phyloP scores from a whole-genome alignment of 2,113 vertebrate genomes.

The Thymallus thymallus region DNA sequence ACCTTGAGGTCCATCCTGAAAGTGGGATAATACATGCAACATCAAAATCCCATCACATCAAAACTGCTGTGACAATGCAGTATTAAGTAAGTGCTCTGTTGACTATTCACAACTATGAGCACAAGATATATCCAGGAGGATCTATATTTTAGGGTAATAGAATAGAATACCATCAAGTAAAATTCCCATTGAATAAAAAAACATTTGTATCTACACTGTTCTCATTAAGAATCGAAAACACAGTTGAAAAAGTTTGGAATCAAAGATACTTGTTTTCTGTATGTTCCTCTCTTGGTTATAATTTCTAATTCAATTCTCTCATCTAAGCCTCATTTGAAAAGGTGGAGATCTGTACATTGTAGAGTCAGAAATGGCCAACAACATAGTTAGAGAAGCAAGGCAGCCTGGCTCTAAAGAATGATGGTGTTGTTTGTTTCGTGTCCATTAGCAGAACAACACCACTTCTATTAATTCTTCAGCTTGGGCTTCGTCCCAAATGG shows the following conservation, averaged over 20 bases:
- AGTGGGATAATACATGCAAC: conserved; percentile 11
- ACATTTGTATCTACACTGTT: conserved; percentile 1
- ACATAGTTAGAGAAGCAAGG: conserved; percentile 40
- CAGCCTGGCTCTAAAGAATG: conserved; percentile 67
- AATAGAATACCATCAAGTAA: too few relatives aligned
- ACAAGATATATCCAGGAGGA: conserved; percentile 44
- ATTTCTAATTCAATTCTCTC: conserved; percentile 77
- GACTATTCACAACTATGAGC: conserved; percentile 15
- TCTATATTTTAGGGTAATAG: too few relatives aligned
- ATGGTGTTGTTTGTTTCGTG: conserved; percentile 77
- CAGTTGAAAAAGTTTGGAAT: conserved; percentile 42
- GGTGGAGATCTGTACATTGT: conserved; percentile 66
- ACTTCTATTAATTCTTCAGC: conserved; percentile 83
- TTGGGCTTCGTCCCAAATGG: too few relatives aligned
- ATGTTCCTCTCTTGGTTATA: conserved; percentile 57
- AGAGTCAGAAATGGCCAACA: conserved; percentile 69
- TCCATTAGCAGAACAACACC: conserved; percentile 77
- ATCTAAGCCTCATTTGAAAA: conserved; percentile 74
- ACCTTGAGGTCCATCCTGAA: conserved; percentile 29
- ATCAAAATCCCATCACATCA: conserved; percentile 23
- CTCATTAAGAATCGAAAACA: conserved; percentile 44
- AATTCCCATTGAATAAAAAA: background rate
- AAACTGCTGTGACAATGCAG: conserved; percentile 20
- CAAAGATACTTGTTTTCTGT: conserved; percentile 46
- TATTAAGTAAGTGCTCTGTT: conserved; percentile 17